Percentiles rank a stretch among this genome's conserved stretches.
Conservation (phyloP, 2,888 invertebrate genomes). For the Acanthosoma haemorrhoidale region DNA sequence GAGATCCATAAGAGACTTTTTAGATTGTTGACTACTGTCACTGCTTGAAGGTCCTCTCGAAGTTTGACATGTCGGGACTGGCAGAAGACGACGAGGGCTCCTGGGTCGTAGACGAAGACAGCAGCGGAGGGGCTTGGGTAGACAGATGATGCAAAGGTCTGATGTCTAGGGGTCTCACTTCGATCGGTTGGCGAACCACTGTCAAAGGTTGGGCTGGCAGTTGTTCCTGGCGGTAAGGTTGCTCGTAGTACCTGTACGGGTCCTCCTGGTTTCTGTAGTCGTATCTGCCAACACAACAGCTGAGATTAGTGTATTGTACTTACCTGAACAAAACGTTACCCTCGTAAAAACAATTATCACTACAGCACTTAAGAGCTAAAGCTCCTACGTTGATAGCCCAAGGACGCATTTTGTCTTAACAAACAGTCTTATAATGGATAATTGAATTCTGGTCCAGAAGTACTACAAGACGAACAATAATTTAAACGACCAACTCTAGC, state of each 20-base stretch:
- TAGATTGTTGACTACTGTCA: too few species aligned
- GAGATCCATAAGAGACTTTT: not conserved
- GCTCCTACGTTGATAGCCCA: too few species aligned
- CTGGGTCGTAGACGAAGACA: constrained; percentile 28
- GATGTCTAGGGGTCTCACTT: constrained; percentile 33
- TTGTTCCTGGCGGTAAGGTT: not conserved
- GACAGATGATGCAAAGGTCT: constrained; percentile 26
- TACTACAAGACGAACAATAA: too few species aligned
- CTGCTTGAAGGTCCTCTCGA: constrained; percentile 33
- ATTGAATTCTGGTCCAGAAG: too few species aligned
- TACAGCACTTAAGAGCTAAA: too few species aligned
- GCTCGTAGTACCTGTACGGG: constrained; percentile 21
- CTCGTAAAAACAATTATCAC: too few species aligned
- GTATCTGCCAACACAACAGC: constrained; percentile 9
- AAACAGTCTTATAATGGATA: too few species aligned
- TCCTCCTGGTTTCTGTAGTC: constrained; percentile 26
- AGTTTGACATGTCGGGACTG: constrained; percentile 19
- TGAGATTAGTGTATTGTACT: too few species aligned
- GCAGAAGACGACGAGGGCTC: constrained; percentile 24
- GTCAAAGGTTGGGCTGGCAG: constrained; percentile 22
- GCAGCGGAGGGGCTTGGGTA: constrained; percentile 34
- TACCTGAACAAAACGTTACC: too few species aligned
- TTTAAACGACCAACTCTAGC: too few species aligned
- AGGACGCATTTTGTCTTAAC: too few species aligned
- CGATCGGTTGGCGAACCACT: constrained; percentile 19